Base-by-base conservation (phyloP, 2,888 invertebrate genomes). In the Polymixis flavicincta region DNA sequence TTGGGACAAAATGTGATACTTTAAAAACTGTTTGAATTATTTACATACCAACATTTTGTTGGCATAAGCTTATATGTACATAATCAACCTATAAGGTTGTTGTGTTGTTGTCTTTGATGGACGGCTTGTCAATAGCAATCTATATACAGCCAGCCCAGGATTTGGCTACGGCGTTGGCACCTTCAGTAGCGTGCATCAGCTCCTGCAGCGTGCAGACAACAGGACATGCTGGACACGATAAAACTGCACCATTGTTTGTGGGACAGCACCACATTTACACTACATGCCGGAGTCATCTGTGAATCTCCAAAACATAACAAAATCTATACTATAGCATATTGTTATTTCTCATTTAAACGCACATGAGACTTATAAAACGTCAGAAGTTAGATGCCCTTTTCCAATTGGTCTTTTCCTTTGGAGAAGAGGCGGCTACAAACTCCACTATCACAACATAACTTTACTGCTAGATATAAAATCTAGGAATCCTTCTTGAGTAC, bases 1-100 rank as follows among this genome's bases (percentile, higher is more conserved):
- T 68, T 82, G 28, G 78, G 25, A 22, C 82, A 76, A 14, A 52
- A 50, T 50, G 9, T 25, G 22, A 28, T 32, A 65, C 25, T 5
- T 22, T 11, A 55, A 17, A 60, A 74, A n/a, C n/a, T 52, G 14
- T 42, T n/a, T 42, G 2, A 74, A 48, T 60, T 25, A 37, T 57
- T 42, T 59, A 59, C 13, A 19, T 5, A 42, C 22, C 2, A 25
- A 48, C 1, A 17, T 32, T 32, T 54, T 42, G 0, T 37, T 19
- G 4, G 6, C 17, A 25, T 25, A 22, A 22, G 8, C 8, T n/a
- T n/a, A n/a, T n/a, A 50, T 19, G 8, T 8, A 13, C 6, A 6
- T 25, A 55, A 13, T 6, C n/a, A n/a, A 13, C n/a, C n/a, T 54
- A 9, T 42, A 9, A 45, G 42, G 42, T 45, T 45, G 42, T 45